Evolutionary conservation across 2,888 invertebrate genomes (phyloP), one percentile per base, ranked within the genome.

Genomic region (Homarus gammarus): DNA sequence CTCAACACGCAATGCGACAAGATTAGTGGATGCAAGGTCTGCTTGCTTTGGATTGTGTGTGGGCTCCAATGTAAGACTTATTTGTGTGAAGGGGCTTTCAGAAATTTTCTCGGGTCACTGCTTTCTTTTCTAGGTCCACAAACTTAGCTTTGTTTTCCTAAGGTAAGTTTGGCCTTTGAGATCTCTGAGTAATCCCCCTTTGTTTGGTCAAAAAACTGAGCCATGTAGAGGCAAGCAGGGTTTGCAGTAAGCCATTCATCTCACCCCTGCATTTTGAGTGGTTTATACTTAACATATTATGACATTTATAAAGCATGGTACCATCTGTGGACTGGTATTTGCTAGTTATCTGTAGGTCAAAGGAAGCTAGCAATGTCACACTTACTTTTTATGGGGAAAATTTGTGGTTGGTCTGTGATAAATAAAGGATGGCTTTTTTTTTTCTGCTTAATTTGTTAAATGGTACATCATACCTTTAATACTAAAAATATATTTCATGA

Each of bases 331-430:
- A 64, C 27, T 64, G 22, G 64, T 27, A 22, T 64, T 27, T 18
- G 64, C 3, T 27, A 64, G 27, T 27, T 64, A 27, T 22, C 56
- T 18, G 5, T 64, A 27, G 64, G 27, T 22, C 64, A 64, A 27
- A 27, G 27, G 22, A n/a, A 8, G n/a, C 12, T 64, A 56, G 56
- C 18, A 56, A 15, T 56, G n/a, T n/a, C n/a, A n/a, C n/a, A 12
- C 3, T 56, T 56, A 18, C 22, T 12, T 56, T 56, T 56, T 12
- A 56, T 5, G 12, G 56, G 56, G 22, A 56, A 56, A 56, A 56
- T 56, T 56, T 56, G 56, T 56, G 56, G 56, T 56, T 56, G 56
- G 56, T 56, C 56, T 56, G 56, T 56, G 56, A 56, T 56, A 56
- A 6, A 56, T 56, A 56, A 22, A 56, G 22, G 8, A 49, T 49